phyloP scores from a whole-genome alignment of 2,888 invertebrate genomes.

The Mesopsocus fuscifrons region DNA sequence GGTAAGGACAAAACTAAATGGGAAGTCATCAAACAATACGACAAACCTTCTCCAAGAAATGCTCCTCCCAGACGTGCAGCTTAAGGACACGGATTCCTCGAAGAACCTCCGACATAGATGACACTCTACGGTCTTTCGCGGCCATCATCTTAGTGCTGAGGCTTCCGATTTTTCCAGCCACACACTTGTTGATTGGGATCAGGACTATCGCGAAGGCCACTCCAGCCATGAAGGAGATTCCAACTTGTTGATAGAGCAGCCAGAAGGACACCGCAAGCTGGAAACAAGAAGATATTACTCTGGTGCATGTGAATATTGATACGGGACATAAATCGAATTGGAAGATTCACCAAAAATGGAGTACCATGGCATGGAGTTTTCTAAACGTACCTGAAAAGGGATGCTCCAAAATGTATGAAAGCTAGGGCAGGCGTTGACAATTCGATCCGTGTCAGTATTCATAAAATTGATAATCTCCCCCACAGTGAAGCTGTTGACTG shows the following conservation, averaged over 20 bases:
- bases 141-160: constrained; percentile 77
- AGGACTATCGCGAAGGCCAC: constrained; percentile 66
- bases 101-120: constrained; percentile 69
- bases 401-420: constrained; percentile 96
- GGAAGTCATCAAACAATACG: too few relatives aligned
- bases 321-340: background rate
- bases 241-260: constrained; percentile 73
- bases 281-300: too few relatives aligned
- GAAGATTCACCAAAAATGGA: constrained; percentile 1
- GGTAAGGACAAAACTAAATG: too few relatives aligned
- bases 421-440: constrained; percentile 88
- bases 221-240: constrained; percentile 79
- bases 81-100: constrained; percentile 80
- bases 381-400: constrained; percentile 64
- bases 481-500: constrained; percentile 28
- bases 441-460: constrained; percentile 90
- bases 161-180: constrained; percentile 72
- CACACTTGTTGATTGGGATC: constrained; percentile 79
- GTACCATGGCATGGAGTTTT: background rate
- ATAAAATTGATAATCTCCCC: constrained; percentile 93
- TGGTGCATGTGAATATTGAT: background rate
- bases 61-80: constrained; percentile 82
- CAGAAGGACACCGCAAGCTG: constrained; percentile 64
- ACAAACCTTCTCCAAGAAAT: constrained; percentile 50
- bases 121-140: constrained; percentile 77